A percentile compares a stretch with the other conserved stretches of the same genome.
phyloP scores from a whole-genome alignment of 2,888 invertebrate species.

The Brenthis daphne region DNA sequence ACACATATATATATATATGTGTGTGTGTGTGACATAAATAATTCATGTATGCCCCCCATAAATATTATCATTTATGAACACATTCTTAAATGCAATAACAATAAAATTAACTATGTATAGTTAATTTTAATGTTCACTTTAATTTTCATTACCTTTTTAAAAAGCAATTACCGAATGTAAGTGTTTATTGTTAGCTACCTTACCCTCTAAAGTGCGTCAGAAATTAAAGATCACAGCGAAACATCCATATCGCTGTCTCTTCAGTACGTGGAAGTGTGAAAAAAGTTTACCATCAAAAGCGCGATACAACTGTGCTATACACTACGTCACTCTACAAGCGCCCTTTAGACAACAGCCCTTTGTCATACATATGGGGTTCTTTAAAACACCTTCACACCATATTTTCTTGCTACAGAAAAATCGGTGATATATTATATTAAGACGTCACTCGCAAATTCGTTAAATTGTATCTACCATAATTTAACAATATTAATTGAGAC shows the following conservation, averaged over 20 bases:
- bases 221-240: slow-evolving; percentile 10
- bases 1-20: too few species aligned
- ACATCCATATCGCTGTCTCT: slow-evolving; percentile 18
- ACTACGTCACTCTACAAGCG: slow-evolving; percentile 29
- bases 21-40: too few species aligned
- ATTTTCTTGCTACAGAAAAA: slow-evolving; percentile 25
- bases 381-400: slow-evolving; percentile 32
- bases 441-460: background rate
- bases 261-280: slow-evolving; percentile 32
- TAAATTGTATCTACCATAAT: too few species aligned
- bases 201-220: slow-evolving; percentile 7
- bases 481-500: too few species aligned
- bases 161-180: background rate
- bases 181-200: slow-evolving; percentile 5
- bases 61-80: too few species aligned
- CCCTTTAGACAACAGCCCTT: slow-evolving; percentile 37
- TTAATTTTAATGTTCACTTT: too few species aligned
- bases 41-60: too few species aligned
- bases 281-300: slow-evolving; percentile 35
- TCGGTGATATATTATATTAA: slow-evolving; percentile 7
- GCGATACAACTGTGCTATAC: slow-evolving; percentile 31
- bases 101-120: too few species aligned
- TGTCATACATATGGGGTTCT: slow-evolving; percentile 37
- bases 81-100: too few species aligned
- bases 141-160: background rate